phyloP scores from a whole-genome alignment of 2,113 vertebrate species.

The Cryptomyrus ogoouensis region DNA sequence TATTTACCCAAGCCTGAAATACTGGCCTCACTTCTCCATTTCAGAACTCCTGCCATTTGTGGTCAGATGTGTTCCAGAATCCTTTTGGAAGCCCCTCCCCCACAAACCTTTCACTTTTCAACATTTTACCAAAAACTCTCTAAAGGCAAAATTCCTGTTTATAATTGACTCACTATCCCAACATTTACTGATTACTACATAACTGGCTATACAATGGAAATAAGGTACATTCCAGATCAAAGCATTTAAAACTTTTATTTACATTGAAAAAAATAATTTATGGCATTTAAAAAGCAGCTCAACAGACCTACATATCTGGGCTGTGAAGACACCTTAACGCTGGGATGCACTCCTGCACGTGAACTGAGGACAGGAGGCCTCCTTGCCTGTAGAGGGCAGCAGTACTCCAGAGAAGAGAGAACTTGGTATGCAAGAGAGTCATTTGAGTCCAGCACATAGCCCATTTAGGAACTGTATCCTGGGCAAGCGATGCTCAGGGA shows the following conservation, averaged over 20 bases:
- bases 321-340: not conserved
- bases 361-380: not conserved
- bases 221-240: not conserved
- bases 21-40: not conserved
- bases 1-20: not conserved
- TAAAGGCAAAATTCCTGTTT: not conserved
- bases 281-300: not conserved
- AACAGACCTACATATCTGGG: not conserved
- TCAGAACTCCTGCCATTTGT: not conserved
- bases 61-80: no score
- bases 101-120: not conserved
- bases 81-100: no score
- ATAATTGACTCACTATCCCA: not conserved
- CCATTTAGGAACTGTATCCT: conserved; percentile 12
- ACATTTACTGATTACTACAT: not conserved
- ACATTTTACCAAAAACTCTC: not conserved
- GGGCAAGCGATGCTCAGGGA: conserved; percentile 70
- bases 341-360: not conserved
- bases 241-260: conserved; percentile 11
- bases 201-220: not conserved
- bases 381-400: not conserved
- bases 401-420: not conserved
- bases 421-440: not conserved
- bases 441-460: not conserved
- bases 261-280: not conserved